Conservation (phyloP, 2,797 vertebrate genomes). For the Pristis pectinata region DNA sequence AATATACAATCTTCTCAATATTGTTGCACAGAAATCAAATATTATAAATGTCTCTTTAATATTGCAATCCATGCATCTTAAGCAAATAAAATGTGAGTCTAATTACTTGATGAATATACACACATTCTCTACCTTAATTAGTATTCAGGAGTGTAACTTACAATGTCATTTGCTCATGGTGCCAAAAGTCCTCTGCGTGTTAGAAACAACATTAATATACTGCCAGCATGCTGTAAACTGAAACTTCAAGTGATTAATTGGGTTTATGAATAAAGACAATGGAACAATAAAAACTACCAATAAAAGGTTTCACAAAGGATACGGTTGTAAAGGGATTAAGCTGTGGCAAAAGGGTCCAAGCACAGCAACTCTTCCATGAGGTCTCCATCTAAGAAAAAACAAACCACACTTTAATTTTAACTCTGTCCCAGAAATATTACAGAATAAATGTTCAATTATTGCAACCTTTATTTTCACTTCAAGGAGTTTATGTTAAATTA, state of each 20-base stretch:
- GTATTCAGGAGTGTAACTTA: neutral
- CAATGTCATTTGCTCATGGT: neutral
- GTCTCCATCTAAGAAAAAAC: neutral
- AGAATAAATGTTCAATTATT: neutral
- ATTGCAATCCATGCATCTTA: neutral
- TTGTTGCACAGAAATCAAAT: neutral
- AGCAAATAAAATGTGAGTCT: neutral
- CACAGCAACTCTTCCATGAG: neutral
- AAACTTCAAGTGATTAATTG: constrained; percentile 13
- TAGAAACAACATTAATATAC: neutral
- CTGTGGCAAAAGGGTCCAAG: neutral
- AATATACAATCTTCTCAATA: neutral
- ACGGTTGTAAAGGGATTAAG: neutral
- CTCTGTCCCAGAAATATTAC: neutral
- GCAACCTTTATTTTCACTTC: neutral
- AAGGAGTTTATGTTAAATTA: neutral
- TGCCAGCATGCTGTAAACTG: neutral
- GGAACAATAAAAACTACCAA: constrained; percentile 27
- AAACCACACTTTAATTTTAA: neutral
- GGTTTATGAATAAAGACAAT: constrained; percentile 24
- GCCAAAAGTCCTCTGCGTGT: neutral
- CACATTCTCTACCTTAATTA: constrained; percentile 10
- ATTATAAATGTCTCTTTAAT: neutral
- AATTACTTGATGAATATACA: neutral
- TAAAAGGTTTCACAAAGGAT: neutral